A percentile compares a stretch with the other conserved stretches of the same genome.
These are phyloP conservation scores for Formica aserva DNA, from an alignment of 2,888 invertebrate genomes.

Conservation along the genomic window DNA sequence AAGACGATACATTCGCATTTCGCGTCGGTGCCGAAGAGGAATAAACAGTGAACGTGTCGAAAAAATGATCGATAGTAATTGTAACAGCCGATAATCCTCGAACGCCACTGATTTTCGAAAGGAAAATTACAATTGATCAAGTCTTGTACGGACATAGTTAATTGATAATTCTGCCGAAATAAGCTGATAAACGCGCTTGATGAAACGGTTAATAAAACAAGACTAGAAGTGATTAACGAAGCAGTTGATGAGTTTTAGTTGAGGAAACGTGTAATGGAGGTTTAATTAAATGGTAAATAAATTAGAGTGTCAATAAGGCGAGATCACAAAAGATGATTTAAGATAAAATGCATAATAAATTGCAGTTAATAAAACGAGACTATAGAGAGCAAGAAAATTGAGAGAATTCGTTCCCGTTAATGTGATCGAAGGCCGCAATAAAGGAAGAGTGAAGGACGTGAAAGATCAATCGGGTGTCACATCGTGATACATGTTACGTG, in stretches of 20 bases:
- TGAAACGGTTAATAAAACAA: background rate
- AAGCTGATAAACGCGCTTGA: background rate
- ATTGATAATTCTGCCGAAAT: conserved; percentile 3
- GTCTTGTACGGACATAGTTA: background rate
- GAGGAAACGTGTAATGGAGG: background rate
- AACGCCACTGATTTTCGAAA: background rate
- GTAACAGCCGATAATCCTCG: background rate
- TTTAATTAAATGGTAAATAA: conserved; percentile 28
- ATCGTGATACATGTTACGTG: conserved; percentile 17
- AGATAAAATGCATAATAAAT: conserved; percentile 25
- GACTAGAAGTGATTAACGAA: background rate
- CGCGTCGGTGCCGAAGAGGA: background rate
- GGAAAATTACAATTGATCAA: background rate
- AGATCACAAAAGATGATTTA: background rate
- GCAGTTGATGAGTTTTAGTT: conserved; percentile 25
- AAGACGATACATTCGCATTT: background rate
- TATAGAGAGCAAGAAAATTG: background rate
- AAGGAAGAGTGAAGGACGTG: conserved; percentile 6
- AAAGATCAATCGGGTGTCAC: conserved; percentile 6
- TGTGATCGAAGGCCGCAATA: conserved; percentile 13
- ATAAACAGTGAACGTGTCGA: background rate
- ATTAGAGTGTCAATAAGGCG: background rate
- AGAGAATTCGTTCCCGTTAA: background rate
- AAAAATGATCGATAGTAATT: background rate
- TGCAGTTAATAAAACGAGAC: conserved; percentile 38